phyloP scores from a whole-genome alignment of 2,113 vertebrate genomes.

The Thunnus maccoyii region DNA sequence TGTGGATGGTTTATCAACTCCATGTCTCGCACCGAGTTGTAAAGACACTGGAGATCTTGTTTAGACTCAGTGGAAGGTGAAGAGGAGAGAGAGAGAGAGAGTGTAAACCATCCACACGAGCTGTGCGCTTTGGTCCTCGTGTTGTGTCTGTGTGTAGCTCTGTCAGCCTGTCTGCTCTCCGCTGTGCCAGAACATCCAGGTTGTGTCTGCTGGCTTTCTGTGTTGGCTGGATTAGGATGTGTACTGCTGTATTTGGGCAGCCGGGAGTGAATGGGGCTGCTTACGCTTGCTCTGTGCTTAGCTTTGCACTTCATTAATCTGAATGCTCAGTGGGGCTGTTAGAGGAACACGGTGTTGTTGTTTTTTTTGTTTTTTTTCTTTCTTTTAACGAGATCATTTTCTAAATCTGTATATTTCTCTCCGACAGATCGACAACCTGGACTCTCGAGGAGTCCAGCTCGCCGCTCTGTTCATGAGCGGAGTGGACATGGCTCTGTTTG shows the following conservation, averaged over 20 bases:
- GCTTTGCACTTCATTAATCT: slow-evolving; percentile 46
- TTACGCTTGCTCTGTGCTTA: slow-evolving; percentile 40
- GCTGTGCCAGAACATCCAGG: slow-evolving; percentile 47
- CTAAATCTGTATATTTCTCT: neutral
- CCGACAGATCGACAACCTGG: slow-evolving; percentile 93
- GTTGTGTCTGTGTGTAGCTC: slow-evolving; percentile 60
- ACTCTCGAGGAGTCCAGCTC: slow-evolving; percentile 94
- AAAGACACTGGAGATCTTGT: neutral
- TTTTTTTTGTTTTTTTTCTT: neutral
- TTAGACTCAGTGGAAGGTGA: neutral
- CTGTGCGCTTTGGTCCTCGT: slow-evolving; percentile 48
- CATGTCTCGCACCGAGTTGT: neutral
- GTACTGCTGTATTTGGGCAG: slow-evolving; percentile 30
- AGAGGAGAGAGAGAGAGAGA: too few species aligned
- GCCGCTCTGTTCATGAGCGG: slow-evolving; percentile 97
- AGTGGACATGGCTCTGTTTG: slow-evolving; percentile 96
- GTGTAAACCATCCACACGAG: slow-evolving; percentile 70
- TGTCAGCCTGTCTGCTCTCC: slow-evolving; percentile 41
- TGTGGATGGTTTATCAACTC: slow-evolving; percentile 71
- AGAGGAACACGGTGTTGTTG: neutral
- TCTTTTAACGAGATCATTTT: neutral
- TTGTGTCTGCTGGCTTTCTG: slow-evolving; percentile 59
- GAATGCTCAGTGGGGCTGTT: slow-evolving; percentile 24
- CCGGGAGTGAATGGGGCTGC: slow-evolving; percentile 45
- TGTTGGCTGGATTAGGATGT: slow-evolving; percentile 51